phyloP scores from a whole-genome alignment of 2,113 vertebrate species.

The Empidonax traillii region DNA sequence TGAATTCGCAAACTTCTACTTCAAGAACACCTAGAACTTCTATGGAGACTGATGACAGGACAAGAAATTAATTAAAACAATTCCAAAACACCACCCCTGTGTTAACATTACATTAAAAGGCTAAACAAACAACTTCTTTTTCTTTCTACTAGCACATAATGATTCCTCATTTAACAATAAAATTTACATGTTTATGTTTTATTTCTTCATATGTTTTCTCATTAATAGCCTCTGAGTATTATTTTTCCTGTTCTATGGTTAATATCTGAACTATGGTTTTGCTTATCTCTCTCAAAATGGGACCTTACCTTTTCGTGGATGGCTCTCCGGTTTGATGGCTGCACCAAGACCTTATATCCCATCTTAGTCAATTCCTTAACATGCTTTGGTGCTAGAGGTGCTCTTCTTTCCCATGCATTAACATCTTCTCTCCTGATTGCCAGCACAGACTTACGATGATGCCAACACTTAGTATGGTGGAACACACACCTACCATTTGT shows the following conservation, averaged over 20 bases:
- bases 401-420: constrained; percentile 93
- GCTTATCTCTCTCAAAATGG: not conserved
- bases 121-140: not conserved
- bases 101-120: not conserved
- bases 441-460: constrained; percentile 81
- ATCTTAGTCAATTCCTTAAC: constrained; percentile 87
- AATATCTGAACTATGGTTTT: not conserved
- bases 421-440: constrained; percentile 93
- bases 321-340: constrained; percentile 92
- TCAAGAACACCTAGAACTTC: not conserved
- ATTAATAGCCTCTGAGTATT: not conserved
- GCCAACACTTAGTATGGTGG: constrained; percentile 63
- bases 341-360: constrained; percentile 92
- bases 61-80: not conserved
- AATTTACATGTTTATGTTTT: not conserved
- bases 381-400: constrained; percentile 91
- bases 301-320: constrained; percentile 89
- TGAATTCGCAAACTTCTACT: not conserved
- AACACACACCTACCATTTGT: constrained; percentile 30
- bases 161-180: not conserved
- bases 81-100: not conserved
- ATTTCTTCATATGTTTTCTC: not conserved
- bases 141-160: not conserved
- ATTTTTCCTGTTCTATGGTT: not conserved
- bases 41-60: not conserved